Conservation (phyloP, 1,140 invertebrate genomes). For the Drosophila punjabiensis region DNA sequence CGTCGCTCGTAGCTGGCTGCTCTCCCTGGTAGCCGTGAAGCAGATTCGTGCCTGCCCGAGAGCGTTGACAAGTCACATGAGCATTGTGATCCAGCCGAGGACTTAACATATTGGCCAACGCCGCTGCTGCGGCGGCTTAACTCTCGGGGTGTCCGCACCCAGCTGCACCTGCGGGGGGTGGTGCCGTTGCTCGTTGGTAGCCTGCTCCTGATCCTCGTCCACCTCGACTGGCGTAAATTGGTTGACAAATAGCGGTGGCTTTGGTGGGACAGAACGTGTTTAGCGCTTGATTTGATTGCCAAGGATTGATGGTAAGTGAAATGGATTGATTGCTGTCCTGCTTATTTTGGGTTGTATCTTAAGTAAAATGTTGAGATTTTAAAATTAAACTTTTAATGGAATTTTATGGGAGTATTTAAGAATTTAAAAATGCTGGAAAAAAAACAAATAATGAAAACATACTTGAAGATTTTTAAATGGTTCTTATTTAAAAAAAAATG, state of each 20-base stretch:
- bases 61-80: constrained; percentile 78
- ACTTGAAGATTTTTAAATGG: too few species aligned
- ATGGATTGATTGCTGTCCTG: neutral
- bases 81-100: constrained; percentile 61
- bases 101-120: constrained; percentile 60
- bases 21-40: constrained; percentile 61
- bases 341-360: neutral
- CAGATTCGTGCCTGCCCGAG: constrained; percentile 63
- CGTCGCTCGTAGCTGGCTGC: constrained; percentile 5
- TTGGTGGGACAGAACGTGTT: constrained; percentile 2
- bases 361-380: neutral
- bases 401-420: neutral
- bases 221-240: constrained; percentile 33
- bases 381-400: neutral
- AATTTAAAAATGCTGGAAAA: neutral
- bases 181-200: neutral
- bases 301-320: constrained; percentile 3
- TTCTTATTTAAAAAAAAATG: too few species aligned
- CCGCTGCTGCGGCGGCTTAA: neutral
- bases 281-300: neutral
- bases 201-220: constrained; percentile 11
- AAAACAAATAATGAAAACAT: neutral
- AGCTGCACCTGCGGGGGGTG: constrained; percentile 20
- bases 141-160: constrained; percentile 14
- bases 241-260: constrained; percentile 38